Evolutionary conservation across 2,113 vertebrate genomes (phyloP).

Genomic region (Scartelaos histophorus): DNA sequence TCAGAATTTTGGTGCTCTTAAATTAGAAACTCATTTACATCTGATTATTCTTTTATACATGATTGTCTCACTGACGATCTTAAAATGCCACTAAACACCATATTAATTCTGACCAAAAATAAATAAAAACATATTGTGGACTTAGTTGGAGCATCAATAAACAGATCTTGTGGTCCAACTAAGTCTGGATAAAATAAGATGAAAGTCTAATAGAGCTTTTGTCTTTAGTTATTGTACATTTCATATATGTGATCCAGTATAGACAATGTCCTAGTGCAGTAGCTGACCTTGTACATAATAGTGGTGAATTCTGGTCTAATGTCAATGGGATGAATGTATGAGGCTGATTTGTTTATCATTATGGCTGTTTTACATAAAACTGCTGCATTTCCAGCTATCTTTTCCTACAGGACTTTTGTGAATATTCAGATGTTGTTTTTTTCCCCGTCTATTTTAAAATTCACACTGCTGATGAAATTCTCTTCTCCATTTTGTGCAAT

Average conservation of each 20-base stretch:
- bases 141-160: no score
- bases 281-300: background rate
- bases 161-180: no score
- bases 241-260: background rate
- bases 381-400: background rate
- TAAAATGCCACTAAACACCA: background rate
- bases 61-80: background rate
- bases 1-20: background rate
- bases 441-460: background rate
- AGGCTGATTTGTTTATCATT: background rate
- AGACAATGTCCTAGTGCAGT: no score
- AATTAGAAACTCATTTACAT: background rate
- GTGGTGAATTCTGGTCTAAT: background rate
- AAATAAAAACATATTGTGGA: no score
- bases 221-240: background rate
- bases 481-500: background rate
- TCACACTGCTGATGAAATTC: background rate
- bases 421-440: slow-evolving; percentile 4
- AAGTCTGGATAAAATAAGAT: no score
- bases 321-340: background rate
- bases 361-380: background rate
- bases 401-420: background rate
- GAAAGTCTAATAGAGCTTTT: no score
- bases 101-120: background rate
- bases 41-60: background rate